Percentiles rank a stretch among this genome's conserved stretches.
These are phyloP conservation scores for Leptocoma aspasia DNA, from an alignment of 2,113 vertebrate species.

Conservation along the genomic window DNA sequence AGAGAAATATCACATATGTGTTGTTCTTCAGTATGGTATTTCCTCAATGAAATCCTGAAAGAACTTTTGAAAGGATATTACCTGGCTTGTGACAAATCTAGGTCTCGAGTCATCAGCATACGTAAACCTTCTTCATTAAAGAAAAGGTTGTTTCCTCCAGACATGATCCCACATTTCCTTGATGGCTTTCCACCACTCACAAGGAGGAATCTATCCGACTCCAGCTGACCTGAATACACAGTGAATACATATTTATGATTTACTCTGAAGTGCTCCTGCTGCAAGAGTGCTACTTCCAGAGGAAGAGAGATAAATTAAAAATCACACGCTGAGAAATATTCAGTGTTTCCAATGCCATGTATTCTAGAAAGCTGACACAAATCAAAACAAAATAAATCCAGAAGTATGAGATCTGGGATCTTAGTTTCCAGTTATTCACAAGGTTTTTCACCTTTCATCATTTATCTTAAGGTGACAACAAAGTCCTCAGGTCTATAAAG, in stretches of 20 bases:
- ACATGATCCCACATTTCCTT: constrained; percentile 95
- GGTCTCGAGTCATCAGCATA: constrained; percentile 91
- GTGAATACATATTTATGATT: constrained; percentile 42
- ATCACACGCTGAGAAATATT: not conserved
- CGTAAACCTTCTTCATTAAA: constrained; percentile 96
- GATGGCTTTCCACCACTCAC: constrained; percentile 95
- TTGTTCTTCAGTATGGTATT: not conserved
- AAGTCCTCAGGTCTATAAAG: not conserved
- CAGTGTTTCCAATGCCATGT: not conserved
- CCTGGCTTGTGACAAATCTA: constrained; percentile 95
- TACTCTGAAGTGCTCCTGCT: not conserved
- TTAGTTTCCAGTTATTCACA: not conserved
- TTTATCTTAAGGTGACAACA: not conserved
- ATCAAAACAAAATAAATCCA: not conserved
- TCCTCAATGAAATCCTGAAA: not conserved
- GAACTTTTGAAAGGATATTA: constrained; percentile 61
- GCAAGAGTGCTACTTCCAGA: not conserved
- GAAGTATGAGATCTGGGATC: not conserved
- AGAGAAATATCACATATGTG: not conserved
- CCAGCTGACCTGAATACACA: constrained; percentile 79
- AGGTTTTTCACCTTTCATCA: not conserved
- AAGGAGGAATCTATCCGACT: constrained; percentile 85
- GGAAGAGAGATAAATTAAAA: constrained; percentile 4
- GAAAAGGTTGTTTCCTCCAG: constrained; percentile 95
- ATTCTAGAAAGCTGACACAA: not conserved